Percentiles rank a stretch among this genome's conserved stretches.
Evolutionary conservation across 2,797 vertebrate species (phyloP).

Genomic region (Sandelia bainsii): DNA sequence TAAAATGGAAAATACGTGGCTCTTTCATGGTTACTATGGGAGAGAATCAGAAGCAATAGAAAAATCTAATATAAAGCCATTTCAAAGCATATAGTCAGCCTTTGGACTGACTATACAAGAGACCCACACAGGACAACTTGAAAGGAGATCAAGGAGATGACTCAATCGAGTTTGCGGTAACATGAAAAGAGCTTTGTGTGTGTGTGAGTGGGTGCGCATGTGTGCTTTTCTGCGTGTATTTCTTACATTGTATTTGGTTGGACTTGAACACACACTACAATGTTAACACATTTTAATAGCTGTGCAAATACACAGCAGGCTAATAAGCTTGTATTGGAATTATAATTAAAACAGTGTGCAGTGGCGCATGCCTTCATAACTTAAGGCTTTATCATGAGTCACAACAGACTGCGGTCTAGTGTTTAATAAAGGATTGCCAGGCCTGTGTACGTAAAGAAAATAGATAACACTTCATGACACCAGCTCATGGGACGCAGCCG

Average conservation of each 20-base stretch:
- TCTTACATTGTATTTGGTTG: constrained; percentile 41
- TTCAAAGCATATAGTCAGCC: constrained; percentile 62
- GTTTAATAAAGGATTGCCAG: constrained; percentile 62
- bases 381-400: constrained; percentile 62
- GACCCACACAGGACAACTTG: constrained; percentile 68
- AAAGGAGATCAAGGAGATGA: constrained; percentile 77
- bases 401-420: constrained; percentile 50
- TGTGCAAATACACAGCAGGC: constrained; percentile 59
- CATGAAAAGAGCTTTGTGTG: constrained; percentile 59
- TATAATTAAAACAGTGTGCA: constrained; percentile 77
- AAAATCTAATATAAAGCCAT: constrained; percentile 66
- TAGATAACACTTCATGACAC: constrained; percentile 53
- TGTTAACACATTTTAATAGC: constrained; percentile 58
- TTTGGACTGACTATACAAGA: constrained; percentile 60
- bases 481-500: constrained; percentile 34
- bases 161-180: constrained; percentile 64
- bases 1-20: constrained; percentile 43
- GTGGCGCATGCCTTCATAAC: constrained; percentile 68
- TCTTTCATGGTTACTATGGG: constrained; percentile 48
- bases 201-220: constrained; percentile 1
- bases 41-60: constrained; percentile 53
- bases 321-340: constrained; percentile 72
- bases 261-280: constrained; percentile 37
- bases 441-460: constrained; percentile 49
- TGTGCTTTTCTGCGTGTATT: constrained; percentile 6